Conservation (phyloP, 1,140 invertebrate species). For the Leptestheria dahalacensis region DNA sequence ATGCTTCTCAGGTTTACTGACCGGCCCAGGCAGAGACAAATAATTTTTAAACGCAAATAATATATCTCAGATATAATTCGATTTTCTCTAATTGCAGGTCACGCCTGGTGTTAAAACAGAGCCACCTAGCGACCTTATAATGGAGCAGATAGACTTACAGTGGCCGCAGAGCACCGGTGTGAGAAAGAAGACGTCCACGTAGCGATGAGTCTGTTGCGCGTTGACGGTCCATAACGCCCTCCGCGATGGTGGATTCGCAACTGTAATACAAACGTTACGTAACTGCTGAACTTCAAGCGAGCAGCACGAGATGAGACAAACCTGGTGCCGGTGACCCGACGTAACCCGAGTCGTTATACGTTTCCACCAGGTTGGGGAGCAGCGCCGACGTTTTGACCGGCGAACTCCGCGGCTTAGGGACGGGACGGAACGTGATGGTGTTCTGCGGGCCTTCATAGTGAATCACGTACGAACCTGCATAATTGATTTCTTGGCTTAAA, state of each 20-base stretch:
- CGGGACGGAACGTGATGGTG: background rate
- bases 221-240: background rate
- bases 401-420: slow-evolving; percentile 14
- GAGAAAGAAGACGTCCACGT: slow-evolving; percentile 20
- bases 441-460: background rate
- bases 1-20: too few species aligned
- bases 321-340: slow-evolving; percentile 18
- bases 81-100: too few species aligned
- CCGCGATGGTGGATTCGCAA: background rate
- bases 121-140: background rate
- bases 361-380: slow-evolving; percentile 14
- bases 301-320: slow-evolving; percentile 9
- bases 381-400: slow-evolving; percentile 6
- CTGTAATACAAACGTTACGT: too few species aligned
- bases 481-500: slow-evolving; percentile 14
- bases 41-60: too few species aligned
- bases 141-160: slow-evolving; percentile 20
- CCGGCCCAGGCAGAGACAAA: too few species aligned
- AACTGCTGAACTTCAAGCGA: too few species aligned
- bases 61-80: too few species aligned
- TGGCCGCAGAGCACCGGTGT: slow-evolving; percentile 21
- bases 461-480: slow-evolving; percentile 7
- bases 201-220: slow-evolving; percentile 18
- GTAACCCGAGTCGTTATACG: slow-evolving; percentile 22
- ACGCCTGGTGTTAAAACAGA: too few species aligned